Evolutionary conservation across 2,888 invertebrate genomes (phyloP).

Genomic region (Netelia melanura): DNA sequence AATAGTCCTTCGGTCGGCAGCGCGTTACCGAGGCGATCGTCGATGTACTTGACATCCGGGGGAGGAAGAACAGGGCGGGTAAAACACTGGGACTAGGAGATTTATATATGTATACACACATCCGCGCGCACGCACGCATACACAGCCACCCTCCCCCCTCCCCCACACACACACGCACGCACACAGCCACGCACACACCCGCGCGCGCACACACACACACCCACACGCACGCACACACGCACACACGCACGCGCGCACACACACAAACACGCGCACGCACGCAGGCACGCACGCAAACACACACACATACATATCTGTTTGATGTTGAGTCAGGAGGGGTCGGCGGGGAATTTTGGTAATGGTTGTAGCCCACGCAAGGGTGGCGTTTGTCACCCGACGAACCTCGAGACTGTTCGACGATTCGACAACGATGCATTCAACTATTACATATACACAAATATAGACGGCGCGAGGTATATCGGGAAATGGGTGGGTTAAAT

Average conservation of each 20-base stretch:
- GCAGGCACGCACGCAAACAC: not conserved
- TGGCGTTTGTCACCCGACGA: conserved; percentile 65
- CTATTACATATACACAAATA: conserved; percentile 5
- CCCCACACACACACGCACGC: no score
- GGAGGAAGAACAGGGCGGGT: conserved; percentile 81
- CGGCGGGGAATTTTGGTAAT: conserved; percentile 48
- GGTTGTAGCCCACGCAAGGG: conserved; percentile 61
- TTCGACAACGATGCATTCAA: conserved; percentile 67
- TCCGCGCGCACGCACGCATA: no score
- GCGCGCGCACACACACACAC: no score
- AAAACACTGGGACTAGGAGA: conserved; percentile 83
- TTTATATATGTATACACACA: conserved; percentile 28
- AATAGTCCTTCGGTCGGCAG: conserved; percentile 80
- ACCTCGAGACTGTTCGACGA: conserved; percentile 67
- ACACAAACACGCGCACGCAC: no score
- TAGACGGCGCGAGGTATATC: not conserved
- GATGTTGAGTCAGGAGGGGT: conserved; percentile 68
- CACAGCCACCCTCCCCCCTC: no score
- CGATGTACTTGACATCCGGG: conserved; percentile 83
- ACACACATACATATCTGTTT: conserved; percentile 39
- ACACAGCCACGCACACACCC: no score
- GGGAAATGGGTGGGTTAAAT: conserved; percentile 52
- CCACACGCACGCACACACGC: no score
- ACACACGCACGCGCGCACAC: no score
- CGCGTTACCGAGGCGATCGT: conserved; percentile 78